These are phyloP conservation scores for Thysanoteuthis rhombus DNA, from an alignment of 2,888 invertebrate species.

Conservation along the genomic window DNA sequence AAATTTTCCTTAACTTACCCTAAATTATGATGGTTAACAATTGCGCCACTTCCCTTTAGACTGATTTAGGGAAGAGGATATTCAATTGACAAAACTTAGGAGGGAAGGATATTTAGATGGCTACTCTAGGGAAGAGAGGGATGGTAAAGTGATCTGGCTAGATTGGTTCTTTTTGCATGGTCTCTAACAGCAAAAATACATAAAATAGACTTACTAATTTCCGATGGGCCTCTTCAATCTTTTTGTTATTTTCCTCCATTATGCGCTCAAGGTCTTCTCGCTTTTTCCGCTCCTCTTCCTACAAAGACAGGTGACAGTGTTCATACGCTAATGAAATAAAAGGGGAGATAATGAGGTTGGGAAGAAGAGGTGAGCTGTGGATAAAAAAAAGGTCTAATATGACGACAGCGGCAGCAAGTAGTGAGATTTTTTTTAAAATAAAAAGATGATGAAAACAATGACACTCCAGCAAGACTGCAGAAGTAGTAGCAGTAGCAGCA, in stretches of 20 bases:
- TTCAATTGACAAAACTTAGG: no score
- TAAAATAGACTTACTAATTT: conserved; percentile 80
- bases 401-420: not conserved
- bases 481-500: conserved; percentile 29
- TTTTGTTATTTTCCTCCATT: conserved; percentile 96
- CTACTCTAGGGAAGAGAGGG: no score
- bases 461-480: not conserved
- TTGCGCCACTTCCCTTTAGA: no score
- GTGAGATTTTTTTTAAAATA: not conserved
- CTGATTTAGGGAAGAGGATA: no score
- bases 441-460: not conserved
- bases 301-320: conserved; percentile 65
- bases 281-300: conserved; percentile 97
- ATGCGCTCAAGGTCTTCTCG: conserved; percentile 94
- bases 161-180: no score
- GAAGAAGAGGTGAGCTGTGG: not conserved
- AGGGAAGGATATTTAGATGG: no score
- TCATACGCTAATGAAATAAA: not conserved
- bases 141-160: no score
- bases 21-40: no score
- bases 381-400: not conserved
- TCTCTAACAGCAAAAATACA: not conserved
- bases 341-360: not conserved
- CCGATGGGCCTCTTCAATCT: conserved; percentile 95
- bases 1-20: no score